Evolutionary conservation across 2,113 vertebrate genomes (phyloP).

Genomic region (Sphyrna mokarran): DNA sequence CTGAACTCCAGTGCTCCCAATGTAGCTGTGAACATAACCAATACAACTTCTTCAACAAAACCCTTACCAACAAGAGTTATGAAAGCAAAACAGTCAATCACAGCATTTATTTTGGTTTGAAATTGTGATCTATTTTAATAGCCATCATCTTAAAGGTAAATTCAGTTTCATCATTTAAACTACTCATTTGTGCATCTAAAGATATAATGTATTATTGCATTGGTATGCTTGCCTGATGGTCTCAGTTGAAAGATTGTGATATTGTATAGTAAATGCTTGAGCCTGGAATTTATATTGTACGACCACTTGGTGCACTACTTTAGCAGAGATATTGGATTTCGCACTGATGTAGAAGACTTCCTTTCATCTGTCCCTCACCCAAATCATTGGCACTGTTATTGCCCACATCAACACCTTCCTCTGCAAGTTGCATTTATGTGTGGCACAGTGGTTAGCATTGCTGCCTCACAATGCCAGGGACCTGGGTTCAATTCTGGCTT

Average conservation of each 20-base stretch:
- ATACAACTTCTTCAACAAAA: neutral
- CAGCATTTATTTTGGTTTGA: neutral
- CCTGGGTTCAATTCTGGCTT: too few species aligned
- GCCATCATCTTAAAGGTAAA: neutral
- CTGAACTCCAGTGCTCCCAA: constrained; percentile 89
- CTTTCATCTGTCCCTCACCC: too few species aligned
- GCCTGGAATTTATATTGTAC: too few species aligned
- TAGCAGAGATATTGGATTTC: neutral
- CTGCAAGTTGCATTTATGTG: too few species aligned
- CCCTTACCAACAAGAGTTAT: neutral
- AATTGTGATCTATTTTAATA: neutral
- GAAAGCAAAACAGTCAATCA: neutral
- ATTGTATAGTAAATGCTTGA: neutral
- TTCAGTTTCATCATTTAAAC: neutral
- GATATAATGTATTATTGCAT: neutral
- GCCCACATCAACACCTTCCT: too few species aligned
- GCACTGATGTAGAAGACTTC: too few species aligned
- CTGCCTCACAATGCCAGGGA: too few species aligned
- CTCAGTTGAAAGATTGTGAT: neutral
- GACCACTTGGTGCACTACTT: neutral
- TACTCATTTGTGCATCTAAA: neutral
- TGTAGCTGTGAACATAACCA: constrained; percentile 63
- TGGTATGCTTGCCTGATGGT: neutral
- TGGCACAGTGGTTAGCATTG: too few species aligned
- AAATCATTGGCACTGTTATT: too few species aligned